phyloP scores from a whole-genome alignment of 2,113 vertebrate genomes.

The Dolichotis patagonum region DNA sequence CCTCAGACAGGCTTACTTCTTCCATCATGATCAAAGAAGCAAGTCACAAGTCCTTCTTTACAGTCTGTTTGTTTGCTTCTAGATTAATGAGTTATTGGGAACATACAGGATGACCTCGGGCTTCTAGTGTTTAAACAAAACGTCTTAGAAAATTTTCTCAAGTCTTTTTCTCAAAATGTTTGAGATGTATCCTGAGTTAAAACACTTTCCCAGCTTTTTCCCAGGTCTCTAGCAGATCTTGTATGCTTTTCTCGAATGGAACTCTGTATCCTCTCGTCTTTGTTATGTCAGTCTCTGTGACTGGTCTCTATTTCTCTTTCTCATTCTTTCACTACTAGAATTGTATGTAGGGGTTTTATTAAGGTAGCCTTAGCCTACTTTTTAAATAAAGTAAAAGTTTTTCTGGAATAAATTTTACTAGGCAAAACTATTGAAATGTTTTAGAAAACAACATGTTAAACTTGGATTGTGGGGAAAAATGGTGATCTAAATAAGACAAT shows the following conservation, averaged over 20 bases:
- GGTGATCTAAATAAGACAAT: neutral
- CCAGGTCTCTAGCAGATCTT: neutral
- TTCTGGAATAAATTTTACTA: neutral
- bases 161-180: conserved; percentile 45
- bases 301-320: neutral
- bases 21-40: conserved; percentile 40
- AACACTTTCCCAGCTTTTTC: conserved; percentile 4
- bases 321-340: neutral
- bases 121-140: conserved; percentile 54
- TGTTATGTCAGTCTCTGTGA: neutral
- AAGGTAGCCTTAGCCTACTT: neutral
- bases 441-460: neutral
- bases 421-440: neutral
- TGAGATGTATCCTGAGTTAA: conserved; percentile 18
- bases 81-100: conserved; percentile 1
- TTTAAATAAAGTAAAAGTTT: neutral
- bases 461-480: neutral
- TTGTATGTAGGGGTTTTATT: conserved; percentile 3
- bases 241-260: neutral
- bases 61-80: conserved; percentile 60
- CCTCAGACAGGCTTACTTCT: neutral
- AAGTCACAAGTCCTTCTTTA: neutral
- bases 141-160: conserved; percentile 35
- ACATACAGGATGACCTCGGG: neutral
- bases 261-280: neutral